A percentile compares a stretch with the other conserved stretches of the same genome.
Conservation (phyloP, 1,140 invertebrate species). For the Cotesia typhae region DNA sequence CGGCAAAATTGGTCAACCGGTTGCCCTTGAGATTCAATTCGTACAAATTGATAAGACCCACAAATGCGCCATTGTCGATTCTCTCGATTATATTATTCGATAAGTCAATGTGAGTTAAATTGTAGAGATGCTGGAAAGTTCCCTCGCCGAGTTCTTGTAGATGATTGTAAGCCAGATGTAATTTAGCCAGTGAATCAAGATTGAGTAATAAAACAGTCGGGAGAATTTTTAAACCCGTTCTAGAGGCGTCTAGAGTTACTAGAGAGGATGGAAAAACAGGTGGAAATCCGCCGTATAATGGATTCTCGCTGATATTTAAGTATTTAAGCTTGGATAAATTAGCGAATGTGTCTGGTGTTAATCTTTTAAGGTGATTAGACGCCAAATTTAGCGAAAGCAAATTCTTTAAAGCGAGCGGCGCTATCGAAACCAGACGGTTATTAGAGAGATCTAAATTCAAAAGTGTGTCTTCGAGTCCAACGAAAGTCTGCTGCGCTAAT, state of each 20-base stretch:
- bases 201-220: slow-evolving; percentile 77
- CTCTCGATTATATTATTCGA: slow-evolving; percentile 80
- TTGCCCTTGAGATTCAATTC: slow-evolving; percentile 81
- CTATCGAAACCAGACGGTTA: slow-evolving; percentile 77
- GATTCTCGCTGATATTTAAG: slow-evolving; percentile 82
- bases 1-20: slow-evolving; percentile 76
- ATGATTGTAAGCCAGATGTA: slow-evolving; percentile 74
- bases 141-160: slow-evolving; percentile 77
- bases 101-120: slow-evolving; percentile 76
- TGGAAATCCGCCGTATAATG: slow-evolving; percentile 67
- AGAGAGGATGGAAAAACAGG: slow-evolving; percentile 65
- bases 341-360: slow-evolving; percentile 75
- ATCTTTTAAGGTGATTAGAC: slow-evolving; percentile 78
- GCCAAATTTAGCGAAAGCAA: slow-evolving; percentile 79
- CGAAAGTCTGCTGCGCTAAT: slow-evolving; percentile 78
- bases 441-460: slow-evolving; percentile 78
- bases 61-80: slow-evolving; percentile 79
- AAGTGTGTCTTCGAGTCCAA: slow-evolving; percentile 77
- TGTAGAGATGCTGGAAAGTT: slow-evolving; percentile 76
- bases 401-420: slow-evolving; percentile 72
- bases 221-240: slow-evolving; percentile 75
- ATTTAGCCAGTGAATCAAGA: slow-evolving; percentile 70
- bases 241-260: slow-evolving; percentile 76
- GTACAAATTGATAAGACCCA: slow-evolving; percentile 75
- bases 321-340: slow-evolving; percentile 74